A percentile compares a stretch with the other conserved stretches of the same genome.
phyloP scores from a whole-genome alignment of 2,888 invertebrate genomes.

The Euplexia lucipara region DNA sequence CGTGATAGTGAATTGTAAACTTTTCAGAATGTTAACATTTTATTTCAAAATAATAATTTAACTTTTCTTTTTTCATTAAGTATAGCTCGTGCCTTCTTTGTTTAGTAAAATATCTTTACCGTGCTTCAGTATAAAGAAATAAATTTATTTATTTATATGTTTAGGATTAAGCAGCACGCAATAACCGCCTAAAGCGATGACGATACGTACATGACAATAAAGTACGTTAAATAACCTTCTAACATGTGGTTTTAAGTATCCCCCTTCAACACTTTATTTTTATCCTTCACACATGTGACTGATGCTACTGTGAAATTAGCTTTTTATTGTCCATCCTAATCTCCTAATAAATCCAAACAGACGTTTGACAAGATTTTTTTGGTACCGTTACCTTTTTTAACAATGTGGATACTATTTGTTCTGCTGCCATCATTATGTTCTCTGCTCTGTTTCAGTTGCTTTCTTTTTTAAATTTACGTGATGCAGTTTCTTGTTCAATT shows the following conservation, averaged over 20 bases:
- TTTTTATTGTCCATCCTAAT: slow-evolving; percentile 81
- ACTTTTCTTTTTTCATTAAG: too few relatives aligned
- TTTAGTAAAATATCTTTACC: too few relatives aligned
- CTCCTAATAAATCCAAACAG: slow-evolving; percentile 77
- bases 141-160: too few relatives aligned
- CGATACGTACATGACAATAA: slow-evolving; percentile 38
- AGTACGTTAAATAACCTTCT: slow-evolving; percentile 49
- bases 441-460: slow-evolving; percentile 19
- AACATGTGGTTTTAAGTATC: slow-evolving; percentile 62
- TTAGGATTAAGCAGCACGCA: too few relatives aligned
- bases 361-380: slow-evolving; percentile 61
- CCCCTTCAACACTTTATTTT: slow-evolving; percentile 72
- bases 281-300: slow-evolving; percentile 80
- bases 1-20: too few relatives aligned
- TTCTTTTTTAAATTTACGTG: not conserved
- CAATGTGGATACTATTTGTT: slow-evolving; percentile 58
- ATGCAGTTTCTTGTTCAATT: not conserved
- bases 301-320: slow-evolving; percentile 77
- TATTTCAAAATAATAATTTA: too few relatives aligned
- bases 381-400: slow-evolving; percentile 29
- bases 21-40: too few relatives aligned
- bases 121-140: too few relatives aligned
- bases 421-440: slow-evolving; percentile 54
- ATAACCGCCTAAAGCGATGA: too few relatives aligned
- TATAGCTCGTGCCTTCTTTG: too few relatives aligned